Conservation (phyloP, 2,888 invertebrate species). For the Xestia sexstrigata region DNA sequence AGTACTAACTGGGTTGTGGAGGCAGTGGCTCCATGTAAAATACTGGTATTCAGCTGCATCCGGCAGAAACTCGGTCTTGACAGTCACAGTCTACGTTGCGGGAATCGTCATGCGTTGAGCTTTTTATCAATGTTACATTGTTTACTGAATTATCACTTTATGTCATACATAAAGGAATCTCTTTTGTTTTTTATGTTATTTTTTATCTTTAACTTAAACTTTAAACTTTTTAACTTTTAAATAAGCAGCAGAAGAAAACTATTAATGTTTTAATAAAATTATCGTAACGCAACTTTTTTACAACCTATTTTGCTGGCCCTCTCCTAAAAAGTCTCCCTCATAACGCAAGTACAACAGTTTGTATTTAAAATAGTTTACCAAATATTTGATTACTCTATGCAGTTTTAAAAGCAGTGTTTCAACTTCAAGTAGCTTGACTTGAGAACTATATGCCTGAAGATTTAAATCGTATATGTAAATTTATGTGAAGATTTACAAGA, state of each 20-base stretch:
- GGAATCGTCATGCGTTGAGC: background rate
- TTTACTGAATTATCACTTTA: background rate
- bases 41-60: no score
- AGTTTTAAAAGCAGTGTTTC: background rate
- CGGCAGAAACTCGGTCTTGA: slow-evolving; percentile 43
- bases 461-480: background rate
- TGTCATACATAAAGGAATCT: background rate
- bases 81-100: slow-evolving; percentile 41
- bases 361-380: background rate
- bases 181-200: background rate
- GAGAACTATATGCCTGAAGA: background rate
- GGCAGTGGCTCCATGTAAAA: no score
- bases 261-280: background rate
- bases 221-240: no score
- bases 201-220: background rate
- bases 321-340: background rate
- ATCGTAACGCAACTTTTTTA: background rate
- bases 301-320: background rate
- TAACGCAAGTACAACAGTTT: background rate
- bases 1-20: background rate
- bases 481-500: slow-evolving; percentile 3
- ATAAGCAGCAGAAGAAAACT: background rate
- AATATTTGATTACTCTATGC: background rate
- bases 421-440: background rate
- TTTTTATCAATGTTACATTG: background rate